Evolutionary conservation across 2,888 invertebrate genomes (phyloP).

Genomic region (Machimus rusticus): DNA sequence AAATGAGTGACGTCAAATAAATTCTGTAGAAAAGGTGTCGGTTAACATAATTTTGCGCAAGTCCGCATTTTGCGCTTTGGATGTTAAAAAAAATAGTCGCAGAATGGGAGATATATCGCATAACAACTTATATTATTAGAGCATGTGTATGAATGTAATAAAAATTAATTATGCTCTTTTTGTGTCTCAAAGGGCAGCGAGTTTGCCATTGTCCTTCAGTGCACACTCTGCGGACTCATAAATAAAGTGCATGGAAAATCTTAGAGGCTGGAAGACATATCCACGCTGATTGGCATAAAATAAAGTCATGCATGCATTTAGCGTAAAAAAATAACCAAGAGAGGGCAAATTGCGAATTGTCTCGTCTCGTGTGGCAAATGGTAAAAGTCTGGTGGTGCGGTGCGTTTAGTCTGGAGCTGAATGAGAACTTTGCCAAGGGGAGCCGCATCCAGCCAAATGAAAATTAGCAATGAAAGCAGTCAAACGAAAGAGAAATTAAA

Average conservation of each 20-base stretch:
- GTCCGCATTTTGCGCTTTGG: background rate
- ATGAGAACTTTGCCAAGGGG: slow-evolving; percentile 11
- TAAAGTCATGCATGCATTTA: background rate
- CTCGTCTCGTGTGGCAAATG: background rate
- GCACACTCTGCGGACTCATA: background rate
- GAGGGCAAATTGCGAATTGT: background rate
- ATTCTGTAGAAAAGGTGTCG: background rate
- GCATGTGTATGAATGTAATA: background rate
- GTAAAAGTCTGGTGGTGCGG: background rate
- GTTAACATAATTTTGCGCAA: background rate
- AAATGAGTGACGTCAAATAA: background rate
- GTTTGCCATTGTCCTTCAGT: background rate
- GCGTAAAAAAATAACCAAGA: background rate
- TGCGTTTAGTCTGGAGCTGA: background rate
- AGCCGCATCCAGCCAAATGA: background rate
- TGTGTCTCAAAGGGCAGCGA: background rate
- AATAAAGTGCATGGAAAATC: background rate
- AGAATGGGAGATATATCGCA: background rate
- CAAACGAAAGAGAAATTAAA: slow-evolving; percentile 30
- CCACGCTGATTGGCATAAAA: background rate
- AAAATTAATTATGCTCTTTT: background rate
- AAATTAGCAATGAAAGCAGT: slow-evolving; percentile 6
- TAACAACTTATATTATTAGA: background rate
- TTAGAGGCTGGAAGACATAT: background rate
- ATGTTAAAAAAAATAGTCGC: background rate